Percentiles rank a stretch among this genome's conserved stretches.
These are phyloP conservation scores for Mormoops blainvillei DNA, from an alignment of 2,113 vertebrate species.

Conservation along the genomic window DNA sequence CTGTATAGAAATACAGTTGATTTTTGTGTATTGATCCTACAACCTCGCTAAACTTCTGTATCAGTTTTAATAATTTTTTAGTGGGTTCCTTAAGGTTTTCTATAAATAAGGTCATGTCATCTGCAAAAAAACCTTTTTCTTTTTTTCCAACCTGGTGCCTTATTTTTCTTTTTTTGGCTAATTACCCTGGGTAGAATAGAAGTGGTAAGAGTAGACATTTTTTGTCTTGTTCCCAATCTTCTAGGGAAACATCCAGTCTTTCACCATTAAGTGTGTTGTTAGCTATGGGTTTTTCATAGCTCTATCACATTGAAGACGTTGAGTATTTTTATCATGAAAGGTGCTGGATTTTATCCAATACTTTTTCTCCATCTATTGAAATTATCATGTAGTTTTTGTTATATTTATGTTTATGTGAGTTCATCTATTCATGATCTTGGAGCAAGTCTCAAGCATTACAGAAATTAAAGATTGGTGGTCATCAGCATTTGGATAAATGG, in stretches of 20 bases:
- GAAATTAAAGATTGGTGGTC: not conserved
- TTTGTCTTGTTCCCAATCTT: not conserved
- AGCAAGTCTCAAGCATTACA: not conserved
- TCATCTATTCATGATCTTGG: not conserved
- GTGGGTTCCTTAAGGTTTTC: constrained; percentile 15
- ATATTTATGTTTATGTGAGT: not conserved
- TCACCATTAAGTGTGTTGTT: not conserved
- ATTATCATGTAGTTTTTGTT: not conserved
- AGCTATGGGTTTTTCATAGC: not conserved
- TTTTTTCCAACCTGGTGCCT: not conserved
- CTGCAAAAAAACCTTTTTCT: not conserved
- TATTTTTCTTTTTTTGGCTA: not conserved
- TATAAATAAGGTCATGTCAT: not conserved
- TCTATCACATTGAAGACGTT: not conserved
- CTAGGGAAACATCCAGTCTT: not conserved
- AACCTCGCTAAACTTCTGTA: not conserved
- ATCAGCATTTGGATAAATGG: not conserved
- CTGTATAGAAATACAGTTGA: not conserved
- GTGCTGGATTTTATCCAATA: not conserved
- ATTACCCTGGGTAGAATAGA: not conserved
- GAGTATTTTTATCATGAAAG: not conserved
- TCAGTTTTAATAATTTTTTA: constrained; percentile 1
- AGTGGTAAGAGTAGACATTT: not conserved
- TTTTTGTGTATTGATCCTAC: not conserved
- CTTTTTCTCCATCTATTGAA: not conserved